Conservation (phyloP, 2,797 vertebrate genomes). For the Sebastolobus alascanus region DNA sequence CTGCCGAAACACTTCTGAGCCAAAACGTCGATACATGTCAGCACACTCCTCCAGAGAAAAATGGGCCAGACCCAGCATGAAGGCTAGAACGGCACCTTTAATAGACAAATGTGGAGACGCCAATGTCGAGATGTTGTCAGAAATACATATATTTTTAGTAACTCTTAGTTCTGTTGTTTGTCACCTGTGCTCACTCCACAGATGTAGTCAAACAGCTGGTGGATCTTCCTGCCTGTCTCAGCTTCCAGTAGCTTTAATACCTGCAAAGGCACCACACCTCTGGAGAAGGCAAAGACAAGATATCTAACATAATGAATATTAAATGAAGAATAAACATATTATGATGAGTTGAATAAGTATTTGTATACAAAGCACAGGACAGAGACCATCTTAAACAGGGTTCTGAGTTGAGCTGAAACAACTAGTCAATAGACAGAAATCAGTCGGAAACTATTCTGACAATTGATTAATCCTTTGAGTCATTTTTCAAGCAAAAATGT, state of each 20-base stretch:
- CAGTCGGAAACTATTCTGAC: not conserved
- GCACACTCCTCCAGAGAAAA: slow-evolving; percentile 83
- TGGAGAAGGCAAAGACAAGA: slow-evolving; percentile 40
- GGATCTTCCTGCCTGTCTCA: slow-evolving; percentile 80
- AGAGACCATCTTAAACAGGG: not conserved
- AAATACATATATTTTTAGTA: not conserved
- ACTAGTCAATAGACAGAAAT: not conserved
- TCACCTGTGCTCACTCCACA: slow-evolving; percentile 88
- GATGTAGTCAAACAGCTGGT: slow-evolving; percentile 86
- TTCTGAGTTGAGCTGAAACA: not conserved
- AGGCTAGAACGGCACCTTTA: slow-evolving; percentile 83
- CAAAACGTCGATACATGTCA: slow-evolving; percentile 84
- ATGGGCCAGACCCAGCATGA: slow-evolving; percentile 82
- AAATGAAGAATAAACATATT: not conserved
- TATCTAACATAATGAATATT: not conserved
- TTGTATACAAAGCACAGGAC: not conserved
- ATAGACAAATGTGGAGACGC: slow-evolving; percentile 8
- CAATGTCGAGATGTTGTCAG: not conserved
- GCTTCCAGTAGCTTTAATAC: slow-evolving; percentile 82
- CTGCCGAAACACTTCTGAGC: slow-evolving; percentile 84
- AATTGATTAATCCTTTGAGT: not conserved
- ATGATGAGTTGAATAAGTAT: not conserved
- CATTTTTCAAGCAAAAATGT: not conserved
- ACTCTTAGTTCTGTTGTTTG: not conserved
- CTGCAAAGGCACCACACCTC: slow-evolving; percentile 85